These are phyloP conservation scores for Ailurus styani DNA, from an alignment of 2,113 vertebrate species.

Conservation along the genomic window DNA sequence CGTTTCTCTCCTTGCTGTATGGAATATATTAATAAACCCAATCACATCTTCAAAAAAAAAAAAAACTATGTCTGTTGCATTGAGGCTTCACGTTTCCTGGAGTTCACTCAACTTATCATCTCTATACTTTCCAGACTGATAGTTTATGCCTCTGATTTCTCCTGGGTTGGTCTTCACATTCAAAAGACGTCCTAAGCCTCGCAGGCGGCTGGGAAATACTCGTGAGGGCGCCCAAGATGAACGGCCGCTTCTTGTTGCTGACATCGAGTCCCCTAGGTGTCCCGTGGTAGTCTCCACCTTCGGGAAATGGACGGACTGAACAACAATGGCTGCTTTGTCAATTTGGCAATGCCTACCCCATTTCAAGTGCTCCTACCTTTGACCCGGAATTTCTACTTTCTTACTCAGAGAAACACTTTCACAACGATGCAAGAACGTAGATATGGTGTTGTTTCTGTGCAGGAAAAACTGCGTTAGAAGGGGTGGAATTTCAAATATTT, in stretches of 20 bases:
- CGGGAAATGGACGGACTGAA: not conserved
- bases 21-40: not conserved
- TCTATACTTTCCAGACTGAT: not conserved
- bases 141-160: not conserved
- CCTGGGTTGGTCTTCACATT: not conserved
- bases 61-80: not conserved
- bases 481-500: not conserved
- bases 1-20: not conserved
- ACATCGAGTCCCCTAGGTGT: not conserved
- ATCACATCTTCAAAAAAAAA: not conserved
- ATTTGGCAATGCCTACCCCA: not conserved
- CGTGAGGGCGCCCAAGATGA: accelerated
- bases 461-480: not conserved
- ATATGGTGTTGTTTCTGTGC: not conserved
- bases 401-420: not conserved
- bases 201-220: not conserved
- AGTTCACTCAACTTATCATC: not conserved
- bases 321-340: not conserved
- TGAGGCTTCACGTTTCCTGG: not conserved
- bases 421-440: not conserved
- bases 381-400: not conserved
- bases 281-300: not conserved
- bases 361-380: not conserved
- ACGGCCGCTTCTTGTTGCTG: accelerated
- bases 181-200: not conserved